A percentile compares a stretch with the other conserved stretches of the same genome.
phyloP scores from a whole-genome alignment of 2,113 vertebrate genomes.

The Ageneiosus marmoratus region DNA sequence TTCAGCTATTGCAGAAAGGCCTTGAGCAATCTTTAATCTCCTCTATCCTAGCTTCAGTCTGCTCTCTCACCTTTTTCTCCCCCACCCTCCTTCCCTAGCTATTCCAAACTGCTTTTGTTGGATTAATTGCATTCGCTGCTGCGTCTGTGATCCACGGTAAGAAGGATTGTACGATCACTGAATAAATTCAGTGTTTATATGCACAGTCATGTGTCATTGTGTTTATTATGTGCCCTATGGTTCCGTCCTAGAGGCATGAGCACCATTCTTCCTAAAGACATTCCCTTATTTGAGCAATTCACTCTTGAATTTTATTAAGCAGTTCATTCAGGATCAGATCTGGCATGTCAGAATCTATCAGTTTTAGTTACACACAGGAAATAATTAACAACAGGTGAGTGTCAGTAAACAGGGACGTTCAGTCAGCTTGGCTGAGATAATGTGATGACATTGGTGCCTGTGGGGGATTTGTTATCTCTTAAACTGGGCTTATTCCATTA shows the following conservation, averaged over 20 bases:
- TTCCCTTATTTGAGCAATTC: no score
- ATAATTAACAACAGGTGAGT: background rate
- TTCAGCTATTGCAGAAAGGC: constrained; percentile 36
- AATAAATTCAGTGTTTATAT: constrained; percentile 30
- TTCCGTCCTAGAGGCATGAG: background rate
- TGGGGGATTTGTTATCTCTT: background rate
- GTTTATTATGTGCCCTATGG: background rate
- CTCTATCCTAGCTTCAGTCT: constrained; percentile 20
- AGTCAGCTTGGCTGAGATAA: background rate
- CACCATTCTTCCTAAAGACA: background rate
- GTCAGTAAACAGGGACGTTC: background rate
- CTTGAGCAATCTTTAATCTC: constrained; percentile 44
- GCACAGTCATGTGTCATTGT: background rate
- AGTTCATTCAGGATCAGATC: background rate
- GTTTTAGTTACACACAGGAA: background rate
- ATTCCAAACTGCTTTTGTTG: constrained; percentile 22
- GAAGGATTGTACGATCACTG: constrained; percentile 6
- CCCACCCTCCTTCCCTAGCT: background rate
- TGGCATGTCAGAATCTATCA: background rate
- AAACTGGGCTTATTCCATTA: background rate
- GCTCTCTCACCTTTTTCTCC: background rate
- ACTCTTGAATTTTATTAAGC: background rate
- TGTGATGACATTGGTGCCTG: background rate
- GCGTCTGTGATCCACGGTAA: constrained; percentile 20
- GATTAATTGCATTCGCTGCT: constrained; percentile 5